Evolutionary conservation across 2,888 invertebrate species (phyloP).

Genomic region (Callosobruchus maculatus): DNA sequence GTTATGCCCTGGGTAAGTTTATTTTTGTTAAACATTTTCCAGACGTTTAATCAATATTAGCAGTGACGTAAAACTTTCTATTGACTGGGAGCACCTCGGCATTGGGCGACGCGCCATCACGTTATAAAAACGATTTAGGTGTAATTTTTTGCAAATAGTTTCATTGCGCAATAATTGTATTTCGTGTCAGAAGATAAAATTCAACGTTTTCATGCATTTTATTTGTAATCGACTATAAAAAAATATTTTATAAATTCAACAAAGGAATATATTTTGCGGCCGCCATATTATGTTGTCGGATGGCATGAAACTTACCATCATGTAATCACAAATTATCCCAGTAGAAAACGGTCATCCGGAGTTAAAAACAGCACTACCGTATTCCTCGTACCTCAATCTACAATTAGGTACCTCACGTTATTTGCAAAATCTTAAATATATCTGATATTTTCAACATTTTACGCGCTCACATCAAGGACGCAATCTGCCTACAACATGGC

Average conservation of each 20-base stretch:
- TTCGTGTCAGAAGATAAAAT: neutral
- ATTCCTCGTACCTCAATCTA: conserved; percentile 48
- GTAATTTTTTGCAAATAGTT: neutral
- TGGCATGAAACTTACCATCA: conserved; percentile 58
- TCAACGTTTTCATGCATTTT: neutral
- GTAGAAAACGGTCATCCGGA: conserved; percentile 57
- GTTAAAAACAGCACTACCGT: conserved; percentile 49
- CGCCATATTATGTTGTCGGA: conserved; percentile 51
- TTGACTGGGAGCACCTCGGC: conserved; percentile 18
- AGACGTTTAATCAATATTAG: conserved; percentile 27
- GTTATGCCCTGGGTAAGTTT: neutral
- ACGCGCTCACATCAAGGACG: conserved; percentile 47
- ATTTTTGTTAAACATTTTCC: neutral
- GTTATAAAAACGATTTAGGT: neutral
- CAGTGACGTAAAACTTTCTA: conserved; percentile 33
- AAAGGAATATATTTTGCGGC: conserved; percentile 34
- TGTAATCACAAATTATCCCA: conserved; percentile 64
- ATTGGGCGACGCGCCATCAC: conserved; percentile 9
- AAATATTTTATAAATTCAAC: conserved; percentile 15
- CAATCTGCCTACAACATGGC: conserved; percentile 54
- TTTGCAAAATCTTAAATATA: conserved; percentile 51
- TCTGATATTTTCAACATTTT: conserved; percentile 53
- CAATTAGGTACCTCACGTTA: conserved; percentile 56
- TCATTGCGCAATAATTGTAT: neutral
- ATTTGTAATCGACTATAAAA: neutral